phyloP scores from a whole-genome alignment of 2,113 vertebrate genomes.

The Mustela nigripes region DNA sequence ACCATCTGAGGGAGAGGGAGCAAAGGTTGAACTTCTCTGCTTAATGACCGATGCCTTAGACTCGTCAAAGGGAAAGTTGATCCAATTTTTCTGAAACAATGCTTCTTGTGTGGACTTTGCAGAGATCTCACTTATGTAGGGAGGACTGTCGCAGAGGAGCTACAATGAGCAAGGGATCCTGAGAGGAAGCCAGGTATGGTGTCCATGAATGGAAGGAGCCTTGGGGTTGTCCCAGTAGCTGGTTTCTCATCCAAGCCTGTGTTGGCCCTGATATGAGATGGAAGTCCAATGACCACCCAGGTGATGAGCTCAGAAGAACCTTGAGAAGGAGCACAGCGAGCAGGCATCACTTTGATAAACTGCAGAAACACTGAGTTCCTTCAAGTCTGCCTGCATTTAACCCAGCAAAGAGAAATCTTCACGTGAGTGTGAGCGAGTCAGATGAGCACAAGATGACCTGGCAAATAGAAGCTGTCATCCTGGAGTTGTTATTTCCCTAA shows the following conservation, averaged over 20 bases:
- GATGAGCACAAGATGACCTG: no score
- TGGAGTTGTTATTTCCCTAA: not conserved
- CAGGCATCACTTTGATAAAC: not conserved
- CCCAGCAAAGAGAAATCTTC: not conserved
- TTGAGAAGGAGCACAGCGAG: not conserved
- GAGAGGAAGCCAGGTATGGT: not conserved
- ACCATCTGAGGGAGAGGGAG: no score
- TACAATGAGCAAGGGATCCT: not conserved
- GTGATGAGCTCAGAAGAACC: not conserved
- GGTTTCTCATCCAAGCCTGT: not conserved
- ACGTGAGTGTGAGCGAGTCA: not conserved
- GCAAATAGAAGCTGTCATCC: not conserved
- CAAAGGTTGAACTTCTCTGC: not conserved
- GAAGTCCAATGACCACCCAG: not conserved
- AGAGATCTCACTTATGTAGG: not conserved
- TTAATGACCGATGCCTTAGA: not conserved
- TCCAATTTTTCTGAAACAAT: not conserved
- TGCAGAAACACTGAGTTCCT: not conserved
- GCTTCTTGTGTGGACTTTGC: not conserved
- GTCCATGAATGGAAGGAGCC: not conserved
- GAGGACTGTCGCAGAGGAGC: not conserved
- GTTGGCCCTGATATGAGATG: not conserved
- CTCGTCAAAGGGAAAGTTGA: not conserved
- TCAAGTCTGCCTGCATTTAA: not conserved
- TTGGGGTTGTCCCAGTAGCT: not conserved